A percentile compares a stretch with the other conserved stretches of the same genome.
Conservation (phyloP, 2,113 vertebrate genomes). For the rabbit (Oryctolagus cuniculus) region DNA sequence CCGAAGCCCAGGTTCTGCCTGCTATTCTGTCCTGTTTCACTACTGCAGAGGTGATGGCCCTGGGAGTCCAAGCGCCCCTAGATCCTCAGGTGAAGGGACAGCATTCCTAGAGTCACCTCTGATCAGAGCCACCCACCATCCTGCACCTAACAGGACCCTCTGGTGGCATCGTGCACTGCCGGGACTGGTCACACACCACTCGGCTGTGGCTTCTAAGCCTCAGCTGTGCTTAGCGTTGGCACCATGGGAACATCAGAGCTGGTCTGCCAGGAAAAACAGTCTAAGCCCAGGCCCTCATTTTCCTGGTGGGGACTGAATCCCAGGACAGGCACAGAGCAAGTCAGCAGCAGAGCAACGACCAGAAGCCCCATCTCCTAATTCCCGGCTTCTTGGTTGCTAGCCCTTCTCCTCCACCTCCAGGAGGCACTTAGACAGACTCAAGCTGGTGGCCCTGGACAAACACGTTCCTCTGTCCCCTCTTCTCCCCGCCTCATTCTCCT, state of each 20-base stretch:
- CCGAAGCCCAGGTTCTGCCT: conserved; percentile 15
- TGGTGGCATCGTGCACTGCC: not conserved
- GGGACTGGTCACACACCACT: not conserved
- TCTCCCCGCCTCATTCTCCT: not conserved
- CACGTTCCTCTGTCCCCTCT: not conserved
- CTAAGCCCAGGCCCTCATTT: not conserved
- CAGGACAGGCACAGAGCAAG: not conserved
- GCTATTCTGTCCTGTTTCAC: not conserved
- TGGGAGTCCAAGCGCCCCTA: not conserved
- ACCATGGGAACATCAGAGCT: not conserved
- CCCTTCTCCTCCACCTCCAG: not conserved
- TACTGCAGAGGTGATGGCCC: not conserved
- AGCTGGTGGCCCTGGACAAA: not conserved
- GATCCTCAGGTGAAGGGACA: not conserved
- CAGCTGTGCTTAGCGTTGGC: not conserved
- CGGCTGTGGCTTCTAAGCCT: not conserved
- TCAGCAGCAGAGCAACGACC: not conserved
- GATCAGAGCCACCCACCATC: not conserved
- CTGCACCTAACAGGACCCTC: not conserved
- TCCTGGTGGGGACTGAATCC: not conserved
- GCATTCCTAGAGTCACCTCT: not conserved
- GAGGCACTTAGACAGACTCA: not conserved
- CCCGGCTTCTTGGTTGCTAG: not conserved
- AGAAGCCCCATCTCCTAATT: not conserved
- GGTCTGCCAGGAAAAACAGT: not conserved